phyloP scores from a whole-genome alignment of 2,888 invertebrate species.

The Drosophila algonquin region DNA sequence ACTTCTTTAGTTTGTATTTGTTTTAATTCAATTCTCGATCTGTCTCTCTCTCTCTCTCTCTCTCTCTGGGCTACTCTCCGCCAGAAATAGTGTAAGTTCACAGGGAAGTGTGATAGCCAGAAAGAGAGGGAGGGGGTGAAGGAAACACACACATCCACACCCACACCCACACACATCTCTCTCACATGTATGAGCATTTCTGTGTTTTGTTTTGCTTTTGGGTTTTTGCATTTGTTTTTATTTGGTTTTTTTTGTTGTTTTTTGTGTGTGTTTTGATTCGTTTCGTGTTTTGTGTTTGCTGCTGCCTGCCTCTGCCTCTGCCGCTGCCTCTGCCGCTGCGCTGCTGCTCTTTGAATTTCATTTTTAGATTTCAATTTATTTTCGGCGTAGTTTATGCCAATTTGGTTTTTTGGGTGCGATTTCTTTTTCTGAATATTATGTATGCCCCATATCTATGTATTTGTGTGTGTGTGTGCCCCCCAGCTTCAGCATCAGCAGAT shows the following conservation, averaged over 20 bases:
- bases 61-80: not conserved
- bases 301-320: not conserved
- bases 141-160: slow-evolving; percentile 1
- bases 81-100: not conserved
- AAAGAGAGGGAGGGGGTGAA: not conserved
- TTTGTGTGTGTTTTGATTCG: slow-evolving; percentile 50
- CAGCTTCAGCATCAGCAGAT: not conserved
- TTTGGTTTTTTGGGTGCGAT: slow-evolving; percentile 73
- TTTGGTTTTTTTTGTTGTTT: slow-evolving; percentile 35
- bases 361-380: slow-evolving; percentile 77
- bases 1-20: not conserved
- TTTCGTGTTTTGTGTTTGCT: slow-evolving; percentile 32
- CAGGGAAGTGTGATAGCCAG: slow-evolving; percentile 12
- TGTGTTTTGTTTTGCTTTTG: slow-evolving; percentile 18
- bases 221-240: slow-evolving; percentile 49
- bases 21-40: not conserved
- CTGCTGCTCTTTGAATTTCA: slow-evolving; percentile 71
- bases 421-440: slow-evolving; percentile 74
- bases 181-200: slow-evolving; percentile 21
- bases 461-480: not conserved
- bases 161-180: slow-evolving; percentile 5
- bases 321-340: slow-evolving; percentile 29
- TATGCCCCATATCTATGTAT: slow-evolving; percentile 49
- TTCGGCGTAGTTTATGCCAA: slow-evolving; percentile 78
- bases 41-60: no score